Percentiles rank a stretch among this genome's conserved stretches.
Evolutionary conservation across 2,888 invertebrate genomes (phyloP).

Genomic region (Meiosimyza platycephala): DNA sequence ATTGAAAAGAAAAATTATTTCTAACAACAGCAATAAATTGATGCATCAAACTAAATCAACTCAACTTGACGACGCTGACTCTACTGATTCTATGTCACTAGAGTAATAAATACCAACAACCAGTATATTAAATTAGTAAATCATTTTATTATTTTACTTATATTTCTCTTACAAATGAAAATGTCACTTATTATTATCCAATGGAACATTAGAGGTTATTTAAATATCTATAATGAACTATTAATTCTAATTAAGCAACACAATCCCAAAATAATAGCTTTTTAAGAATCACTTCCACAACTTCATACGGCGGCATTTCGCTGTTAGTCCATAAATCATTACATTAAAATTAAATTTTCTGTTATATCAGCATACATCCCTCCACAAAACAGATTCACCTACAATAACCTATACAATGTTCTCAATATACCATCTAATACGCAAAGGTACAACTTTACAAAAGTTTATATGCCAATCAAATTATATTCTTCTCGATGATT

Average conservation of each 20-base stretch:
- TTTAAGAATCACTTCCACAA: constrained; percentile 39
- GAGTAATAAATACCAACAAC: too few relatives aligned
- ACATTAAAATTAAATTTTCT: constrained; percentile 40
- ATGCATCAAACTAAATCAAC: too few relatives aligned
- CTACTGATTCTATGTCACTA: too few relatives aligned
- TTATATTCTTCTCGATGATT: constrained; percentile 28
- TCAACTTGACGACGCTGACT: too few relatives aligned
- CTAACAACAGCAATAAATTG: too few relatives aligned
- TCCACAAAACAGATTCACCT: constrained; percentile 16
- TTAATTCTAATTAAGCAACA: too few relatives aligned
- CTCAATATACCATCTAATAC: background rate
- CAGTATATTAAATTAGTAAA: background rate
- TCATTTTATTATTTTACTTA: background rate
- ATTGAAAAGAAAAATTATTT: too few relatives aligned
- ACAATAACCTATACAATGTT: constrained; percentile 12
- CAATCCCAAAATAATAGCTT: constrained; percentile 33
- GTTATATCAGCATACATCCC: constrained; percentile 36
- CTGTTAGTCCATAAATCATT: constrained; percentile 38
- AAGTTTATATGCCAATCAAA: constrained; percentile 24
- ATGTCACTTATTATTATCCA: too few relatives aligned
- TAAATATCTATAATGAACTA: too few relatives aligned
- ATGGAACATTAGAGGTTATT: too few relatives aligned
- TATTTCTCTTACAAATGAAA: background rate
- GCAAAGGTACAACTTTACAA: constrained; percentile 23
- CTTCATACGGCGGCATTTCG: constrained; percentile 31